A percentile compares a stretch with the other conserved stretches of the same genome.
phyloP scores from a whole-genome alignment of 2,797 vertebrate genomes.

The Lutjanus campechanus region DNA sequence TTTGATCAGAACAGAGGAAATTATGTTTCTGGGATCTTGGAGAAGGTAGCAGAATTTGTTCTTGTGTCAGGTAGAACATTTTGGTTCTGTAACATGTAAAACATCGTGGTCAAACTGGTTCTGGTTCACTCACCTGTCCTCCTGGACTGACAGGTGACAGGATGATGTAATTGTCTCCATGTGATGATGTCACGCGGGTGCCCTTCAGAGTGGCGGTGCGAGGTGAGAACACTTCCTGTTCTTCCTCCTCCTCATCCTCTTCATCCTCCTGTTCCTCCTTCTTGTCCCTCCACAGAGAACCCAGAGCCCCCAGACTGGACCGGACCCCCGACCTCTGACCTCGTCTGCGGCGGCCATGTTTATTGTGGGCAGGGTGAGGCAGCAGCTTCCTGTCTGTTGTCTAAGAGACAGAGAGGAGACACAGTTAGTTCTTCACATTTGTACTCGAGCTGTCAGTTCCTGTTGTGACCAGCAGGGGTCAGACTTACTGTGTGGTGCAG shows the following conservation, averaged over 20 bases:
- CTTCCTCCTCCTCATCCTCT: conserved; percentile 32
- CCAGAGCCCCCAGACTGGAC: conserved; percentile 65
- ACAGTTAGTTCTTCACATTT: not conserved
- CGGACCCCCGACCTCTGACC: conserved; percentile 63
- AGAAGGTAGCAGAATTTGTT: too few relatives aligned
- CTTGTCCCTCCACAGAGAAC: conserved; percentile 76
- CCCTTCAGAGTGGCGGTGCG: conserved; percentile 78
- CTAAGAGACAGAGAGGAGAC: conserved; percentile 40
- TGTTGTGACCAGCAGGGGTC: conserved; percentile 7
- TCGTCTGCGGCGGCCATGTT: conserved; percentile 86
- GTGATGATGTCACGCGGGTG: conserved; percentile 85
- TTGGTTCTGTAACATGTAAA: not conserved
- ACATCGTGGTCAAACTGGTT: too few relatives aligned
- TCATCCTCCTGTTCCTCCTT: conserved; percentile 53
- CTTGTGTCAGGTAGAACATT: too few relatives aligned
- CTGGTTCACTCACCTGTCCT: conserved; percentile 86
- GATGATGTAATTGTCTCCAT: conserved; percentile 94
- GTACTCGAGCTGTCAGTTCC: not conserved
- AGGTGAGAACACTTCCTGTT: conserved; percentile 61
- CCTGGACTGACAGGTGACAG: conserved; percentile 88
- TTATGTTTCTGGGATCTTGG: too few relatives aligned
- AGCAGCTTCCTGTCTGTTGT: conserved; percentile 63
- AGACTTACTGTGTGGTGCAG: conserved; percentile 40
- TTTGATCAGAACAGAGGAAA: too few relatives aligned
- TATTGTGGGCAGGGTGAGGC: conserved; percentile 80